Evolutionary conservation across 2,113 vertebrate species (phyloP).

Genomic region (Halichoerus grypus): DNA sequence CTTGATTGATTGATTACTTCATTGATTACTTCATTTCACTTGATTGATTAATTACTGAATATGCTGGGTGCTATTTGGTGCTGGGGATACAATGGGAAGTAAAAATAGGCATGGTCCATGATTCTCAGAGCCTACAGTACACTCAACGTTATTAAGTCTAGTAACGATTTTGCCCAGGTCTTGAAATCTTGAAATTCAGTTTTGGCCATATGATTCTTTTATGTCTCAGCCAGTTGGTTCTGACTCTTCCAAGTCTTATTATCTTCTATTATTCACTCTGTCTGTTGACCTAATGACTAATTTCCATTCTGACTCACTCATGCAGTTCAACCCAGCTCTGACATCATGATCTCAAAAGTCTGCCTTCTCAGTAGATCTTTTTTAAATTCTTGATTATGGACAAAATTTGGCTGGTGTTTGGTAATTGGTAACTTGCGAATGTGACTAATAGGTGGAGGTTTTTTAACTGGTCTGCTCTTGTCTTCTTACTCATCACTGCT

Average conservation of each 20-base stretch:
- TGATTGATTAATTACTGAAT: not conserved
- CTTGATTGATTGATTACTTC: not conserved
- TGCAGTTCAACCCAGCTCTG: not conserved
- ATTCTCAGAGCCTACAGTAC: not conserved
- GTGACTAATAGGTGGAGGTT: constrained; percentile 18
- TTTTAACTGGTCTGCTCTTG: constrained; percentile 60
- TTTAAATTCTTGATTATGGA: not conserved
- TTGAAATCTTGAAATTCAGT: not conserved
- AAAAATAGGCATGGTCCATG: not conserved
- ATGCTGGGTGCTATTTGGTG: not conserved
- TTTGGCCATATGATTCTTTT: not conserved
- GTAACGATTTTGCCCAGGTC: not conserved
- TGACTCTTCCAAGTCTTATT: not conserved
- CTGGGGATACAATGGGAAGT: not conserved
- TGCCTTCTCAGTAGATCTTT: constrained; percentile 6
- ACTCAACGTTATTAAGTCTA: not conserved
- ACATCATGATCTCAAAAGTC: constrained; percentile 25
- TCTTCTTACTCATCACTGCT: constrained; percentile 62
- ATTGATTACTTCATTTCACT: not conserved
- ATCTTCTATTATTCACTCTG: not conserved
- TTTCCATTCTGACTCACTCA: constrained; percentile 69
- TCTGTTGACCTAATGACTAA: not conserved
- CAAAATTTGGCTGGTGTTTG: constrained; percentile 40
- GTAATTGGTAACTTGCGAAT: constrained; percentile 33
- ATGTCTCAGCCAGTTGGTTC: not conserved